These are phyloP conservation scores for Pelochelys cantorii DNA, from an alignment of 2,797 vertebrate species.

Conservation along the genomic window DNA sequence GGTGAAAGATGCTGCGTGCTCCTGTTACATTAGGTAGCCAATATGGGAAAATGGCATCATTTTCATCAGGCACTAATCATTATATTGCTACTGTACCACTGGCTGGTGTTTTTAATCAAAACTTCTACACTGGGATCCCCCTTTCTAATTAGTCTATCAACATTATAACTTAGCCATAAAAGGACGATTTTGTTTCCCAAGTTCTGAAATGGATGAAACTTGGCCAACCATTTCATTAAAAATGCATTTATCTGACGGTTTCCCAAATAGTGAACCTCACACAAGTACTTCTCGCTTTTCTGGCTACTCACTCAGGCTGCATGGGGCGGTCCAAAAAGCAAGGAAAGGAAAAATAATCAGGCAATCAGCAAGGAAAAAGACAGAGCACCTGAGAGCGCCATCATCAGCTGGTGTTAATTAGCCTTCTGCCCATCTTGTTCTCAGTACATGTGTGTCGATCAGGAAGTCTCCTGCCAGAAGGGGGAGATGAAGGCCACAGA, in stretches of 20 bases:
- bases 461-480: not conserved
- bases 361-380: not conserved
- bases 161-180: not conserved
- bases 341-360: not conserved
- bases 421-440: not conserved
- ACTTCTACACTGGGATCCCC: not conserved
- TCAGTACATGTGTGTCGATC: accelerated
- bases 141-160: not conserved
- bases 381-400: not conserved
- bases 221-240: slow-evolving; percentile 15
- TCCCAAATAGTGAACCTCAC: slow-evolving; percentile 22
- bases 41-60: not conserved
- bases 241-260: slow-evolving; percentile 13
- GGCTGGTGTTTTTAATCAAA: not conserved
- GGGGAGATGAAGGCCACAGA: not conserved
- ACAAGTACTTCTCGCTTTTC: slow-evolving; percentile 35
- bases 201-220: not conserved
- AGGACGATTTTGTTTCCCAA: not conserved
- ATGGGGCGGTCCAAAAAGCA: not conserved
- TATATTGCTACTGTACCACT: not conserved
- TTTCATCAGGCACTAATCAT: not conserved
- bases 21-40: not conserved
- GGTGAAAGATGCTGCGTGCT: not conserved
- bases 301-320: slow-evolving; percentile 22
- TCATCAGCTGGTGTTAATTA: slow-evolving; percentile 5